Conservation (phyloP, 2,113 vertebrate genomes). For the Pituophis catenifer region DNA sequence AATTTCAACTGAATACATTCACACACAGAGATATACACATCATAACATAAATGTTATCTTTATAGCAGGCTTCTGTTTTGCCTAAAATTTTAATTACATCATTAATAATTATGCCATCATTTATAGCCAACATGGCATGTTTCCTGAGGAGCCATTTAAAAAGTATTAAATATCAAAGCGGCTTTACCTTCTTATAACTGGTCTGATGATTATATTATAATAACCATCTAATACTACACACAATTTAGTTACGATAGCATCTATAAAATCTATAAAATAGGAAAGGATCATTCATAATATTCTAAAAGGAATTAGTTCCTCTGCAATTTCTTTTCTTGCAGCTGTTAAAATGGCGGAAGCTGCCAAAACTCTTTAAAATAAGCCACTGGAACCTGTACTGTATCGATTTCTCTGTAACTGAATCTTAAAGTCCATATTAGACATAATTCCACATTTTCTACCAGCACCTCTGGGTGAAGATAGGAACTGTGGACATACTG, state of each 20-base stretch:
- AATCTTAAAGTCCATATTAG: not conserved
- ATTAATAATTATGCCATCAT: conserved; percentile 65
- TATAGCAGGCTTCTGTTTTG: conserved; percentile 50
- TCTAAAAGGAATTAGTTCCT: conserved; percentile 2
- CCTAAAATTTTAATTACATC: conserved; percentile 66
- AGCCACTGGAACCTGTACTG: not conserved
- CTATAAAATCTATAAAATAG: conserved; percentile 39
- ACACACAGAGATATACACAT: conserved; percentile 28
- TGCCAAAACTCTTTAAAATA: not conserved
- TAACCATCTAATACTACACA: conserved; percentile 40
- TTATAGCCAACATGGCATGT: conserved; percentile 43
- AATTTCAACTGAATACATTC: conserved; percentile 12
- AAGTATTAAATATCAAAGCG: conserved; percentile 57
- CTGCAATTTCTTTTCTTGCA: not conserved
- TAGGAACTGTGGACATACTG: not conserved
- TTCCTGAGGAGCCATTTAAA: conserved; percentile 61
- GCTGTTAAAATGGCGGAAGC: not conserved
- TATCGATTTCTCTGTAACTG: not conserved
- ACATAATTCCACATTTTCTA: not conserved
- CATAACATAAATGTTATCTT: conserved; percentile 58
- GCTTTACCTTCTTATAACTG: conserved; percentile 60
- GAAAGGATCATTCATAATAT: conserved; percentile 6
- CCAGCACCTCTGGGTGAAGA: not conserved
- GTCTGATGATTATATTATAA: conserved; percentile 47
- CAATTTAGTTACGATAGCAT: conserved; percentile 5